Evolutionary conservation across 2,113 vertebrate genomes (phyloP).

Genomic region (Oplegnathus fasciatus): DNA sequence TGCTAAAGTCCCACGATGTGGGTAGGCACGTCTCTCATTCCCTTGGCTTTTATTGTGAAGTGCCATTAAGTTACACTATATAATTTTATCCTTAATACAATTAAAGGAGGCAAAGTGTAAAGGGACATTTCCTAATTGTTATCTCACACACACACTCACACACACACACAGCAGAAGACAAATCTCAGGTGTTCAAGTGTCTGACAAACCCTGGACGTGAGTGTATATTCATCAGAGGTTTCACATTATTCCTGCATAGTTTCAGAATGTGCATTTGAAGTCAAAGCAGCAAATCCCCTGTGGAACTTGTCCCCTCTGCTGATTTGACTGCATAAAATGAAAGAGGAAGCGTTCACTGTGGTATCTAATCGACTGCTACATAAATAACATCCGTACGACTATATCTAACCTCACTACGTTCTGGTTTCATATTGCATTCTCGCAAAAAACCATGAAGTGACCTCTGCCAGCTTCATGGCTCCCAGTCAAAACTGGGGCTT

Average conservation of each 20-base stretch:
- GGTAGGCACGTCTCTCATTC: constrained; percentile 46
- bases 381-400: constrained; percentile 39
- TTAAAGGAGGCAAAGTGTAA: constrained; percentile 57
- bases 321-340: constrained; percentile 53
- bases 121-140: constrained; percentile 33
- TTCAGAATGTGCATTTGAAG: constrained; percentile 70
- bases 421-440: constrained; percentile 39
- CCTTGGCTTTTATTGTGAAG: constrained; percentile 45
- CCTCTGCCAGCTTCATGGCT: constrained; percentile 29
- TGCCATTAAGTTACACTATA: constrained; percentile 15
- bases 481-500: constrained; percentile 13
- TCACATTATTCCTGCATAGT: constrained; percentile 80
- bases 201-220: constrained; percentile 40
- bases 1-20: constrained; percentile 42
- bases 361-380: constrained; percentile 50
- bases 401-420: constrained; percentile 20
- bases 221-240: constrained; percentile 56
- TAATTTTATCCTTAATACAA: constrained; percentile 24
- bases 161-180: constrained; percentile 47
- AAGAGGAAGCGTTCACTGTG: constrained; percentile 60
- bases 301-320: neutral
- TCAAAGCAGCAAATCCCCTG: constrained; percentile 17
- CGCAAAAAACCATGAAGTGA: constrained; percentile 20
- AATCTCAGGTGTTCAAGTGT: constrained; percentile 51
- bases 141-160: neutral